Evolutionary conservation across 2,113 vertebrate genomes (phyloP), one percentile per base, ranked within the genome.

Genomic region (Hemiscyllium ocellatum): DNA sequence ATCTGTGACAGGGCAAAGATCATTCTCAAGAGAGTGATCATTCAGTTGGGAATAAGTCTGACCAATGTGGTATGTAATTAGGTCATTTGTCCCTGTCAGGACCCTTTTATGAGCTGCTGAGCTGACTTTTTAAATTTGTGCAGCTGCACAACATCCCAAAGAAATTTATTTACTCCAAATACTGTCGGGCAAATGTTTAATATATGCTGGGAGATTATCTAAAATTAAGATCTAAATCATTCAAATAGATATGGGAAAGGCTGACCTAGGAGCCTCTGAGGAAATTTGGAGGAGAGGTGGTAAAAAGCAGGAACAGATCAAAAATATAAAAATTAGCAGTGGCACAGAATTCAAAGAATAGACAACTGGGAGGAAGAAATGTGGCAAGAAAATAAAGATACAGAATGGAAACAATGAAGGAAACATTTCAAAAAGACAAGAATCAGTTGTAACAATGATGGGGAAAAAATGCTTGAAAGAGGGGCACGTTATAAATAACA

Each of bases 1-100:
- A 19, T 33, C 37, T 68, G 61, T 68, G 66, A n/a, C 37, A 93
- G 17, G 66, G 66, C 33, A 37, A 93, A 93, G 8, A n/a, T 68
- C 89, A 93, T 5, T 93, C 61, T 12, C 61, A 24, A 37, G n/a
- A 37, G 89, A 65, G 4, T 24, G 37, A 33, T 65, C 56, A 91
- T 65, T 66, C 89, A 93, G 56, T 22, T 93, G 89, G n/a, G 61
- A 93, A 37, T 93, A 68, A 93, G 33, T 37, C 89, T 93, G 61
- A 93, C 66, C n/a, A 65, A 93, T 68, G 89, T 93, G 7, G 22
- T 66, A 33, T 93, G 89, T 37, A 93, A 68, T 93, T 61, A 37
- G 89, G 5, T 93, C 33, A 93, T 93, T 93, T 37, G 17, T 93
- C 33, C 33, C 89, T 66, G 17, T 42, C 19, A 66, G 37, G 65